phyloP scores from a whole-genome alignment of 2,888 invertebrate genomes.

The Rosalia funebris region DNA sequence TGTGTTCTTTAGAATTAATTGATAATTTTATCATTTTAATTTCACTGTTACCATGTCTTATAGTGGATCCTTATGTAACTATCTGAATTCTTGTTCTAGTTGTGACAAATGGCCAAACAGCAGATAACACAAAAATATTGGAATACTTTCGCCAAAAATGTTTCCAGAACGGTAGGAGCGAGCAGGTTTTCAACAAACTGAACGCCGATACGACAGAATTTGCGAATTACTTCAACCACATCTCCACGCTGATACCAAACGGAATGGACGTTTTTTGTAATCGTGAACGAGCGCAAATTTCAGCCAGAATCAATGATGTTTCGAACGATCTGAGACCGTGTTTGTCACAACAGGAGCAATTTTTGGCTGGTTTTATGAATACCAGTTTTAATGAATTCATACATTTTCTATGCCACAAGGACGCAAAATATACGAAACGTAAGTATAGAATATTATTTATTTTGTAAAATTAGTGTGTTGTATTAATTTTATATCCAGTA shows the following conservation, averaged over 20 bases:
- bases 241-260: slow-evolving; percentile 36
- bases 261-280: slow-evolving; percentile 36
- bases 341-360: slow-evolving; percentile 36
- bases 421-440: slow-evolving; percentile 39
- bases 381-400: slow-evolving; percentile 37
- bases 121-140: slow-evolving; percentile 25
- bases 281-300: slow-evolving; percentile 32
- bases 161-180: slow-evolving; percentile 24
- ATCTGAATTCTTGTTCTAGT: no score
- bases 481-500: no score
- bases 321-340: slow-evolving; percentile 36
- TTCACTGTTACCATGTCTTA: no score
- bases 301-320: slow-evolving; percentile 28
- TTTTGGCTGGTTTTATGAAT: slow-evolving; percentile 36
- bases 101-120: no score
- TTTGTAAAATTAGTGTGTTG: neutral
- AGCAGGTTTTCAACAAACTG: slow-evolving; percentile 29
- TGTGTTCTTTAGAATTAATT: no score
- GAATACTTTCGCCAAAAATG: slow-evolving; percentile 37
- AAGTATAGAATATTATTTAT: slow-evolving; percentile 27
- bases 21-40: no score
- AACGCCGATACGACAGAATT: slow-evolving; percentile 27
- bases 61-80: no score
- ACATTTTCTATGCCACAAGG: slow-evolving; percentile 42
- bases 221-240: slow-evolving; percentile 30